Base-by-base conservation (phyloP, 2,113 vertebrate species). In the Melanerpes aurifrons region DNA sequence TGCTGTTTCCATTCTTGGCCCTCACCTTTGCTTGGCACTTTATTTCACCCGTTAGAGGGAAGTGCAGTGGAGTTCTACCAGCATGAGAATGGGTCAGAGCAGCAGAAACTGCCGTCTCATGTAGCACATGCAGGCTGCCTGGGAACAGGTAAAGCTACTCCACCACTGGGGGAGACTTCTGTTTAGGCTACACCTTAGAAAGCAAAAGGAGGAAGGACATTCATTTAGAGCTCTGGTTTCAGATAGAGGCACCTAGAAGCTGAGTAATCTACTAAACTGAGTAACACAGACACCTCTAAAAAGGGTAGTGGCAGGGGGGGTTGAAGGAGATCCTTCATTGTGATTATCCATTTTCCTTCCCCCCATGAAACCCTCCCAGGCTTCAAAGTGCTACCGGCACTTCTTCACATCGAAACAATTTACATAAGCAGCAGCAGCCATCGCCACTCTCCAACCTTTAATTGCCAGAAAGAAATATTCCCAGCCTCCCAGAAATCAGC, bases 391-490 rank as follows among this genome's bases (percentile, higher is more conserved):
- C 40, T 82, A 76, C 61, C 58, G 63, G 82, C 57, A 89, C 82
- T 86, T 92, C 29, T 83, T 62, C 69, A 95, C 72, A 95, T 74
- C 70, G 82, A 37, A 86, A 80, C 53, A 90, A 84, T 82, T 94
- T 92, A 89, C 14, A 92, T 81, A 74, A 94, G 29, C 67, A 88
- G 61, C 50, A 89, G n/a, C 59, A 92, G 56, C 15, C n/a, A 64
- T 59, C 62, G 47, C n/a, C 48, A 77, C 32, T 50, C 31, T 94
- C 35, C 48, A 82, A 48, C 32, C 37, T 91, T 89, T 86, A 75
- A 48, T 69, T 82, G 21, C 48, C n/a, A 19, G 16, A 88, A 86
- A 81, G 29, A 77, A 88, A 45, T 56, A 73, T 40, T 37, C 6
- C 25, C 58, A 87, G 22, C 2, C 14, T 87, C n/a, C 16, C 54